These are phyloP conservation scores for Scylla paramamosain DNA, from an alignment of 1,140 invertebrate species.

Conservation along the genomic window DNA sequence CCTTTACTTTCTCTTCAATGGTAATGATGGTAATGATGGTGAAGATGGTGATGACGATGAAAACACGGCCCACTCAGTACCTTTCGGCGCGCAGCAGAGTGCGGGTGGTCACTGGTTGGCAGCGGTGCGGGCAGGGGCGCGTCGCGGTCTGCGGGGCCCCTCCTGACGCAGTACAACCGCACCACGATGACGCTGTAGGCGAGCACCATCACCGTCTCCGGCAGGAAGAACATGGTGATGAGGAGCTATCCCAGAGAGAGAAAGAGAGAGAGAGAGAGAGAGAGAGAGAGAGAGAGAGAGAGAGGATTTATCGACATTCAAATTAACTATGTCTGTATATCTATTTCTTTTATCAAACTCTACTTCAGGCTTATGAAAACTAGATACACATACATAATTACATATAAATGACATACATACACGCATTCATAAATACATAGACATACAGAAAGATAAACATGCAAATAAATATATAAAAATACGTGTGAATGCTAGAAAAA, in stretches of 20 bases:
- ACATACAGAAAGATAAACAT: neutral
- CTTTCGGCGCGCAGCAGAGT: neutral
- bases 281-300: conserved; percentile 33
- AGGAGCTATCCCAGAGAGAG: conserved; percentile 78
- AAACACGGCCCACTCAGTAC: neutral
- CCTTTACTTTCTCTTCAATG: no score
- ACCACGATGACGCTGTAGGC: conserved; percentile 82
- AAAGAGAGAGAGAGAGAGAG: neutral
- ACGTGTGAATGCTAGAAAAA: neutral
- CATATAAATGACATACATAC: no score
- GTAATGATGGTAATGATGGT: no score
- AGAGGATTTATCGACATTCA: no score
- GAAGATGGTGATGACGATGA: no score
- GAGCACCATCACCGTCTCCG: conserved; percentile 81
- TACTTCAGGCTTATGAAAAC: no score
- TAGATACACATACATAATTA: no score
- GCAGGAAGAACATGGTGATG: conserved; percentile 82
- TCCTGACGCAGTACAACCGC: conserved; percentile 79
- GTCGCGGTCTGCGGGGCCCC: neutral
- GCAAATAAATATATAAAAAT: no score
- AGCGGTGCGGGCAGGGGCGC: neutral
- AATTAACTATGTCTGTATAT: no score
- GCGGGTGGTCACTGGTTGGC: neutral
- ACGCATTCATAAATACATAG: neutral
- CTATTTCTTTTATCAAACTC: no score